Evolutionary conservation across 1,140 invertebrate genomes (phyloP), one percentile per base, ranked within the genome.

Genomic region (Drosophila rhopaloa): DNA sequence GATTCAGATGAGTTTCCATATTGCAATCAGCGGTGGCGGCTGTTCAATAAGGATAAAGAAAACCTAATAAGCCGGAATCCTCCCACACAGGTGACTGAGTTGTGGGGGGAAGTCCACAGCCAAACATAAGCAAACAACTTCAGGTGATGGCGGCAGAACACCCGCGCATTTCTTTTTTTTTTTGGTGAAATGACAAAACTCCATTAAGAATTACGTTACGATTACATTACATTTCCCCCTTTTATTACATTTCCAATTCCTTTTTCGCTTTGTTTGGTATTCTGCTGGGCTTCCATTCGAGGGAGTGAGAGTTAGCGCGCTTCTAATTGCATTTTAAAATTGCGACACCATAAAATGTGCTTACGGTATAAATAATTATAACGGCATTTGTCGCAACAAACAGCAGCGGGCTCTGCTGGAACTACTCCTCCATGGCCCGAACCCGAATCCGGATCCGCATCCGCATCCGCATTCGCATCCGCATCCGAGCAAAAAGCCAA

Each of bases 281-380:
- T 76, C 50, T 65, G 60, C 38, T 47, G 63, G 68, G 61, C 37
- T 50, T 63, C 61, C 76, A 76, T 47, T 46, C 38, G 59, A 65
- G 65, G 16, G 41, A 40, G 48, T 37, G 75, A 55, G 63, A 72
- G 84, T 59, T 55, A 44, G 66, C 47, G 72, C 73, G 80, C 81
- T 63, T 89, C 84, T 89, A 89, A 89, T 89, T 89, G 84, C 84
- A 89, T 89, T 89, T 89, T 89, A 89, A 89, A 89, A 89, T 89
- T 89, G 84, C 85, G 85, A 89, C 84, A 89, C 84, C 85, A 89
- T 90, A 90, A 89, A 89, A 89, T 89, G 85, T 89, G 85, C 85
- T 90, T 89, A 89, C 84, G 62, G 74, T 89, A 89, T 90, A 89
- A 89, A 89, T 89, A 89, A 89, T 90, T 89, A 84, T 89, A 89